phyloP scores from a whole-genome alignment of 2,113 vertebrate species.

The Jacana jacana region DNA sequence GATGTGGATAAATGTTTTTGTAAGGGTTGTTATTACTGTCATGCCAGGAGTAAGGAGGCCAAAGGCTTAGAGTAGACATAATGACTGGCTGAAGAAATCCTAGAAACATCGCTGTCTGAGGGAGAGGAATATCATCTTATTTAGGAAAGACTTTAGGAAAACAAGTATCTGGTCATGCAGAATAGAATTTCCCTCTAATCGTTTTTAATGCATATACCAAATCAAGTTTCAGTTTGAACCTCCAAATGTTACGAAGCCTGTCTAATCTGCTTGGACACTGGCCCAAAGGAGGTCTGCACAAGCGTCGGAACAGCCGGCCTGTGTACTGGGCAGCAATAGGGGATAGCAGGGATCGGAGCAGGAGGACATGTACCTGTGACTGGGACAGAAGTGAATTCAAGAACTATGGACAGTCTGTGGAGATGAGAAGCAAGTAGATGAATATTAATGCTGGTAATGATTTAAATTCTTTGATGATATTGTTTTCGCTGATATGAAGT shows the following conservation, averaged over 20 bases:
- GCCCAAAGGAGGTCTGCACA: neutral
- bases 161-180: neutral
- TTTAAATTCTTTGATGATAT: neutral
- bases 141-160: neutral
- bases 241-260: neutral
- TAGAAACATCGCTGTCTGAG: neutral
- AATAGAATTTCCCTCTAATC: neutral
- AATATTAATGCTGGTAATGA: neutral
- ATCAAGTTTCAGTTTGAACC: neutral
- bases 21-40: conserved; percentile 9
- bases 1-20: conserved; percentile 52
- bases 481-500: neutral
- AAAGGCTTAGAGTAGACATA: neutral
- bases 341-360: neutral
- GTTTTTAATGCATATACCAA: neutral
- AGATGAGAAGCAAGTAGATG: neutral
- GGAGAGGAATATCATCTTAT: neutral
- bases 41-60: neutral
- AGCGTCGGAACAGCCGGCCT: neutral
- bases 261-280: neutral
- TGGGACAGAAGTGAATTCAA: neutral
- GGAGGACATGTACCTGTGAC: neutral
- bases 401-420: neutral
- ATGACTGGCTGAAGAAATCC: neutral
- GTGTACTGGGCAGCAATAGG: neutral